Base-by-base conservation (phyloP, 2,797 vertebrate species). In the Bucorvus abyssinicus region DNA sequence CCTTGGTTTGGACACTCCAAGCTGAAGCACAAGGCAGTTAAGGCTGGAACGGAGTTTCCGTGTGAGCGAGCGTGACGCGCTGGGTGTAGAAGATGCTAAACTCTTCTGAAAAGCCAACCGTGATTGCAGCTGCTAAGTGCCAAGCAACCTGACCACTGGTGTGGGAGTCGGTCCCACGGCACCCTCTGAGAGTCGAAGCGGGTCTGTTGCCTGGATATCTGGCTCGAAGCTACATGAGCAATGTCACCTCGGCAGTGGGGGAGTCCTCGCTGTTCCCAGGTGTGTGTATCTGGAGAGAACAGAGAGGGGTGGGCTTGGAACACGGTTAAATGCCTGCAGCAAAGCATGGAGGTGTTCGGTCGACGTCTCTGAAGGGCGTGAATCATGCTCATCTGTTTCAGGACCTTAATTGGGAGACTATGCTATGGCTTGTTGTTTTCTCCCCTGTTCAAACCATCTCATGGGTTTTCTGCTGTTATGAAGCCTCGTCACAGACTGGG, bases 121-220 rank as follows among this genome's bases (percentile, higher is more conserved):
- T 42, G 60, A 12, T 1, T 11, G 5, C 19, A 36, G 55, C 44
- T 55, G 47, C 6, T 2, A 7, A 61, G 11, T 34, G 26, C 65
- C 17, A 12, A 26, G 77, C 42, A 52, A 21, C 26, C 36, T 49
- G 32, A 45, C 30, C 22, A 1, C 23, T 20, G 50, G 36, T 0
- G 4, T 8, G 50, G 38, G 45, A 36, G 3, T 21, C 6, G 1
- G 21, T 9, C 40, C 34, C 1, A 1, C 7, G 26, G 63, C 53
- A 30, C 44, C 20, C 1, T 4, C 22, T 24, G 76, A 53, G 56
- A 12, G 4, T 2, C 1, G 0, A 4, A 55, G 47, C 42, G n/a
- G 75, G 53, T 2, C 9, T 9, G 11, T 7, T 52, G 69, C 60
- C 73, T 47, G 34, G 45, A 63, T 17, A 36, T 27, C 18, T 10